Conservation (phyloP, 2,888 invertebrate genomes). For the Halictus quadricinctus region DNA sequence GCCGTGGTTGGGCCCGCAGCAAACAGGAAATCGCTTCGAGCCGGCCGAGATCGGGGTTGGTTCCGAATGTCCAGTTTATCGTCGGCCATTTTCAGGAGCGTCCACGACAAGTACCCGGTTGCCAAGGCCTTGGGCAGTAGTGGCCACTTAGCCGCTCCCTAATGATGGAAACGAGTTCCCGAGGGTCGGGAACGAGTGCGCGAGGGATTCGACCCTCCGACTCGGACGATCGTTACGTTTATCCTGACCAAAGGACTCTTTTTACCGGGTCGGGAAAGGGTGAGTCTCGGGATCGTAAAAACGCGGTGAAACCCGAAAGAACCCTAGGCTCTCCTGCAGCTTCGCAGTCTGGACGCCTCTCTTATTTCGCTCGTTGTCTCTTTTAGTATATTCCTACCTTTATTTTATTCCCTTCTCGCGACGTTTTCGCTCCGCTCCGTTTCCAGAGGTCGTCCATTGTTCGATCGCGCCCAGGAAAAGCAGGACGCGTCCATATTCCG, state of each 20-base stretch:
- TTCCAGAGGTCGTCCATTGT: not conserved
- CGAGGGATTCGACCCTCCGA: slow-evolving; percentile 60
- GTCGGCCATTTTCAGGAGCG: slow-evolving; percentile 72
- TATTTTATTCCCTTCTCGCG: not conserved
- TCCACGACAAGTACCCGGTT: slow-evolving; percentile 56
- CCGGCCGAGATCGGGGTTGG: slow-evolving; percentile 59
- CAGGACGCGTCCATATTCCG: slow-evolving; percentile 42
- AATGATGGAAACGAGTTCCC: slow-evolving; percentile 70
- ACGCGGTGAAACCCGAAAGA: not conserved
- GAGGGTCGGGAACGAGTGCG: slow-evolving; percentile 59
- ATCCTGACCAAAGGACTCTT: slow-evolving; percentile 53
- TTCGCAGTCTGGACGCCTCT: not conserved
- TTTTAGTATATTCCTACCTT: not conserved
- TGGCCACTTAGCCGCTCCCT: slow-evolving; percentile 67
- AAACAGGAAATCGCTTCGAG: slow-evolving; percentile 76
- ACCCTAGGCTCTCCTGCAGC: not conserved
- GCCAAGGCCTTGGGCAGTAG: slow-evolving; percentile 62
- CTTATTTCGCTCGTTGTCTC: not conserved
- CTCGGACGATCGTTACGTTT: slow-evolving; percentile 64
- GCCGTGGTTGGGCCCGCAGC: slow-evolving; percentile 60
- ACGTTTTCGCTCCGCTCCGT: not conserved
- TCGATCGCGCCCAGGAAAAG: not conserved
- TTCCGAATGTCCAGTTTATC: slow-evolving; percentile 72
- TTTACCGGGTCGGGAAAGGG: slow-evolving; percentile 42
- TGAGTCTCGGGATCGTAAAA: slow-evolving; percentile 31